phyloP scores from a whole-genome alignment of 2,797 vertebrate species.

The Anisognathus igniventris region DNA sequence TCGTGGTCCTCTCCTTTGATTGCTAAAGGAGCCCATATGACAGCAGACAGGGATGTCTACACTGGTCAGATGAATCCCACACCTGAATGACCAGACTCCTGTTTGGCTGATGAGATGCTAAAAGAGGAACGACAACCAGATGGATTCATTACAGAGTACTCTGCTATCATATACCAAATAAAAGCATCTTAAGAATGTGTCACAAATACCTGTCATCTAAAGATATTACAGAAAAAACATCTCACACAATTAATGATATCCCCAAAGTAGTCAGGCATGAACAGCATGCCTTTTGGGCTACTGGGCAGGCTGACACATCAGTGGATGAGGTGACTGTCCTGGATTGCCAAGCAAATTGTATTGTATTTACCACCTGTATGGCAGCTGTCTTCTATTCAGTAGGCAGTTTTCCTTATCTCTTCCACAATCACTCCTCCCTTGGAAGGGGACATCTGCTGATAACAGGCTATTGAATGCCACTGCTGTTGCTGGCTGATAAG shows the following conservation, averaged over 20 bases:
- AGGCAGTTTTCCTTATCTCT: too few species aligned
- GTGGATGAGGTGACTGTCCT: background rate
- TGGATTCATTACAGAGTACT: background rate
- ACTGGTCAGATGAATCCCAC: background rate
- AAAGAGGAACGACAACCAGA: background rate
- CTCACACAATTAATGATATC: background rate
- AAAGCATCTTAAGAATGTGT: background rate
- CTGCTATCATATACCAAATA: background rate
- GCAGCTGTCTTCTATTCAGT: too few species aligned
- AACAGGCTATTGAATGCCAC: too few species aligned
- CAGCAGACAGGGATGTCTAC: background rate
- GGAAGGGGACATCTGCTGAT: too few species aligned
- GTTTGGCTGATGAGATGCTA: background rate
- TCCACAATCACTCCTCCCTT: too few species aligned
- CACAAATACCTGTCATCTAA: background rate
- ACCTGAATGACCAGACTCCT: background rate
- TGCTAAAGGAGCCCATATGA: background rate
- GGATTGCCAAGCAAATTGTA: too few species aligned
- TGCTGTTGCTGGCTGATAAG: too few species aligned
- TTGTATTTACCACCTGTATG: too few species aligned
- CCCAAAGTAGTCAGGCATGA: background rate
- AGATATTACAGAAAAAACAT: background rate
- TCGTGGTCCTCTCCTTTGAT: background rate
- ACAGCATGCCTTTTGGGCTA: background rate
- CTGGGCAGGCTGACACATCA: background rate